These are phyloP conservation scores for Temnothorax longispinosus DNA, from an alignment of 1,140 invertebrate species.

Conservation along the genomic window DNA sequence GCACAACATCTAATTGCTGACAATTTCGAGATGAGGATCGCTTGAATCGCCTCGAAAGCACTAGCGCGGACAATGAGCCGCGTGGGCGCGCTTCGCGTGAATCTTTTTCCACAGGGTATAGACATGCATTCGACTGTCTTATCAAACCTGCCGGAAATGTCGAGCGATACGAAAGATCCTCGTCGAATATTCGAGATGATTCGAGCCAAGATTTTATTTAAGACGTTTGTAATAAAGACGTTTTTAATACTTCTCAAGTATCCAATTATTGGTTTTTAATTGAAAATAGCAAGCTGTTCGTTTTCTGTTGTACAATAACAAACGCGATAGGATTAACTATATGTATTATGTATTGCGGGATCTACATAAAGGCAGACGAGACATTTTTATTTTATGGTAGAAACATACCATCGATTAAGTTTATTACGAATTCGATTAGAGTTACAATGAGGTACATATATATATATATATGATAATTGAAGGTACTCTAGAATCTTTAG, in stretches of 20 bases:
- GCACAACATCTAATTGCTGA: constrained; percentile 58
- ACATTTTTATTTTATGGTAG: neutral
- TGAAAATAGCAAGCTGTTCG: neutral
- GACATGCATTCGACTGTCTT: constrained; percentile 61
- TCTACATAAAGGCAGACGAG: neutral
- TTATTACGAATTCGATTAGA: neutral
- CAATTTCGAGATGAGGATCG: constrained; percentile 56
- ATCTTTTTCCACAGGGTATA: constrained; percentile 48
- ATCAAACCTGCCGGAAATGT: constrained; percentile 23
- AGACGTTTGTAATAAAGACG: neutral
- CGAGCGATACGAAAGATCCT: constrained; percentile 19
- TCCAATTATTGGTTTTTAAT: neutral
- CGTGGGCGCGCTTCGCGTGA: constrained; percentile 62
- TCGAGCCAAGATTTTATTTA: neutral
- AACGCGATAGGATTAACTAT: neutral
- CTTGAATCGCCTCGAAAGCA: constrained; percentile 43
- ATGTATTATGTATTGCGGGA: neutral
- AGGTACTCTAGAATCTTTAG: neutral
- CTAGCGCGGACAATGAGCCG: constrained; percentile 62
- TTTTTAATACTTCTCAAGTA: neutral
- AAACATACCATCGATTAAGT: neutral
- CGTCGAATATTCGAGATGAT: constrained; percentile 12
- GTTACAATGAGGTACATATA: too few species aligned
- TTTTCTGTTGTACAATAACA: too few species aligned
- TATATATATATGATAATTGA: neutral